These are phyloP conservation scores for Umimayanthus chanpuru DNA, from an alignment of 92 coral and sea anemone species.

Conservation along the genomic window DNA sequence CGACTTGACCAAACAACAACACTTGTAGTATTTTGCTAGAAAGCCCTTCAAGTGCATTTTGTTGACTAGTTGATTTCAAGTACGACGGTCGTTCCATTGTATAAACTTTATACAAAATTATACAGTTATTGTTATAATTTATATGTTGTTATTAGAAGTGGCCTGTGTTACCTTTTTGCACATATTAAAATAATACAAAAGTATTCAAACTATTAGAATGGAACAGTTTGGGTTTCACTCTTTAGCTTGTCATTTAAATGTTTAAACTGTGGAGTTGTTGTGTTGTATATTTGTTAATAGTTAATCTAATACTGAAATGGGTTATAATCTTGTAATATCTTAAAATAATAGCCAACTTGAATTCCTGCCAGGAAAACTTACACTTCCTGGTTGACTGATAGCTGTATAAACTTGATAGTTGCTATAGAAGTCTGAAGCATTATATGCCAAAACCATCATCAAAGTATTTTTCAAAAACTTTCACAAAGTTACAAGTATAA, in stretches of 20 bases:
- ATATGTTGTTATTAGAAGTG: background rate
- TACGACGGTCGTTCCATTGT: background rate
- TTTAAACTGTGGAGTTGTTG: background rate
- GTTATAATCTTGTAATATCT: too few species aligned
- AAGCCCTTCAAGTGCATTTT: conserved; percentile 8
- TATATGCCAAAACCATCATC: too few species aligned
- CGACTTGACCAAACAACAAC: conserved; percentile 3
- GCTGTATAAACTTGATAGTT: background rate
- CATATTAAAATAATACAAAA: background rate
- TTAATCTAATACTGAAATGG: too few species aligned
- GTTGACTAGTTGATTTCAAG: background rate
- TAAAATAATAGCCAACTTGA: background rate
- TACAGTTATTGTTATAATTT: background rate
- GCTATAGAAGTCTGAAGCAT: too few species aligned
- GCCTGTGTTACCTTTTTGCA: background rate
- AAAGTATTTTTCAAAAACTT: too few species aligned
- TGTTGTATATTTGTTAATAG: too few species aligned
- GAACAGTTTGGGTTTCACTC: background rate
- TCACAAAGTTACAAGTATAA: too few species aligned
- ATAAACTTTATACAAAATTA: background rate
- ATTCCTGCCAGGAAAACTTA: background rate
- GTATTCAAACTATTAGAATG: background rate
- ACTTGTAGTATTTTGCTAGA: background rate
- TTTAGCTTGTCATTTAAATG: too few species aligned
- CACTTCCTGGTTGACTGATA: background rate